phyloP scores from a whole-genome alignment of 2,797 vertebrate genomes.

The Poeciliopsis turneri region DNA sequence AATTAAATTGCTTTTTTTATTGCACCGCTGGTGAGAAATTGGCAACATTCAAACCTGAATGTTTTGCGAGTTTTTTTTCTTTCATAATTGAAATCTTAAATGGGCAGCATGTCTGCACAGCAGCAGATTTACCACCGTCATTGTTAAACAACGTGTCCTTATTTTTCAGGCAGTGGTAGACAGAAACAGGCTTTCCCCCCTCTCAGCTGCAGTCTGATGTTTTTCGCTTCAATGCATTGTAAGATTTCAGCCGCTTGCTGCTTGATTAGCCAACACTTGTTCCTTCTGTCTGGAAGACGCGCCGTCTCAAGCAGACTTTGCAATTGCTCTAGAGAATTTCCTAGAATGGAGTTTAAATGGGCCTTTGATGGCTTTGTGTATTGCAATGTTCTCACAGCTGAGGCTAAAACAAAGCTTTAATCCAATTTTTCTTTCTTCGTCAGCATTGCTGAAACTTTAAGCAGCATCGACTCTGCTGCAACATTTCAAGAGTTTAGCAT shows the following conservation, averaged over 20 bases:
- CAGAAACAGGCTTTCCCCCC: not conserved
- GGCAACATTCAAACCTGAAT: conserved; percentile 10
- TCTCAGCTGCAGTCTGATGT: not conserved
- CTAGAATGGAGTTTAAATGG: not conserved
- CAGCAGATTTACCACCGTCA: not conserved
- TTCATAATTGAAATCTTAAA: conserved; percentile 5
- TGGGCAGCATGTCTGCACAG: not conserved
- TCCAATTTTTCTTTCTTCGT: not conserved
- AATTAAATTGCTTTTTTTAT: conserved; percentile 21
- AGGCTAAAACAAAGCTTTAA: not conserved
- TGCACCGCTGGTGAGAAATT: conserved; percentile 20
- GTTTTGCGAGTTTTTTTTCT: not conserved
- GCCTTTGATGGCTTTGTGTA: not conserved
- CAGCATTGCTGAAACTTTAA: not conserved
- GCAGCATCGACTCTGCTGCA: conserved; percentile 2
- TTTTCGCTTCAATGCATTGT: not conserved
- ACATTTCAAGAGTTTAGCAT: not conserved
- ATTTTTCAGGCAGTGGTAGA: not conserved
- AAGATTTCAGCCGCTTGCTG: not conserved
- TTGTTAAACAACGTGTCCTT: not conserved
- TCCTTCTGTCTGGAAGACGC: not conserved
- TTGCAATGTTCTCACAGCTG: not conserved
- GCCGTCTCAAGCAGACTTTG: not conserved
- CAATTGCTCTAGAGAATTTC: not conserved
- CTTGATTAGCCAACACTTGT: conserved; percentile 1